Conservation (phyloP, 2,113 vertebrate genomes). For the Varanus salvator region DNA sequence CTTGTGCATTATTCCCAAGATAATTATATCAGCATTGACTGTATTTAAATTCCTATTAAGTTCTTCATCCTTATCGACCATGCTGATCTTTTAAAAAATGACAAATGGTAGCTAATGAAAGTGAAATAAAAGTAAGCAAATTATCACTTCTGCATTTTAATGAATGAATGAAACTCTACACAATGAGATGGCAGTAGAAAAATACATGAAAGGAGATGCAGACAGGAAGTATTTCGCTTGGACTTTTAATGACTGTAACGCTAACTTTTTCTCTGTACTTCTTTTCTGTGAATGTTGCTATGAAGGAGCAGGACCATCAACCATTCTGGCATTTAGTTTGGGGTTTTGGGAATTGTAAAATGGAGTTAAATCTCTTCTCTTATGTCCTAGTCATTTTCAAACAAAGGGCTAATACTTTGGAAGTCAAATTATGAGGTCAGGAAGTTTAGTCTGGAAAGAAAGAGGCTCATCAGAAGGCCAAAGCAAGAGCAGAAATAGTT, state of each 20-base stretch:
- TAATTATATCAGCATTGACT: constrained; percentile 24
- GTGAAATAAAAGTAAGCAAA: constrained; percentile 33
- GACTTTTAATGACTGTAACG: neutral
- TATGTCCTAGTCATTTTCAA: too few relatives aligned
- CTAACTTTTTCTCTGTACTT: neutral
- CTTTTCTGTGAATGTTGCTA: neutral
- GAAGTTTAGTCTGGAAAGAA: too few relatives aligned
- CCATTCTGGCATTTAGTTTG: too few relatives aligned
- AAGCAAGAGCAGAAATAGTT: too few relatives aligned
- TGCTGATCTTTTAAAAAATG: constrained; percentile 37
- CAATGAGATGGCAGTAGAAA: neutral
- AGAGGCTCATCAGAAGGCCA: too few relatives aligned
- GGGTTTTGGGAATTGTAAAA: too few relatives aligned
- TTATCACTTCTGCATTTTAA: constrained; percentile 28
- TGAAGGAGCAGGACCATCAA: too few relatives aligned
- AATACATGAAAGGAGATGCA: neutral
- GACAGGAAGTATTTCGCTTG: neutral
- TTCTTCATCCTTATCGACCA: constrained; percentile 36
- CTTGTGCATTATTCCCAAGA: neutral
- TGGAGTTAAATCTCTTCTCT: too few relatives aligned
- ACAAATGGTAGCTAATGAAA: constrained; percentile 26
- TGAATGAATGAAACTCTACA: neutral
- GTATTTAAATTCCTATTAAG: constrained; percentile 20
- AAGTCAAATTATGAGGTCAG: too few relatives aligned
- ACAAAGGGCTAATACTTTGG: too few relatives aligned